A percentile compares a stretch with the other conserved stretches of the same genome.
phyloP scores from a whole-genome alignment of 2,113 vertebrate species.

The Gymnarchus niloticus region DNA sequence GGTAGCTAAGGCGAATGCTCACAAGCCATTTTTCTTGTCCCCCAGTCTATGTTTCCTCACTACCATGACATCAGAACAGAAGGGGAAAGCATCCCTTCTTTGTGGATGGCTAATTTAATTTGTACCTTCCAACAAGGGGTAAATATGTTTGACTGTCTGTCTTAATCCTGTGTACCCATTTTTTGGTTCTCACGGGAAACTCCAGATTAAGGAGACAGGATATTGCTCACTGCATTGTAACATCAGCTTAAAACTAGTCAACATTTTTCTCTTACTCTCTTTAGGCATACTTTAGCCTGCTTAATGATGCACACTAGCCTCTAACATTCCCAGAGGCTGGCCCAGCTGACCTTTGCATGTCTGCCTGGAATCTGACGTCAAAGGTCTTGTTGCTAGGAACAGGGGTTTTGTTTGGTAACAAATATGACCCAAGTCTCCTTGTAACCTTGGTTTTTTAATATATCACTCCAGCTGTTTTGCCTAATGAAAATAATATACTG shows the following conservation, averaged over 20 bases:
- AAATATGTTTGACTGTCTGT: slow-evolving; percentile 97
- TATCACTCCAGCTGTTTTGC: neutral
- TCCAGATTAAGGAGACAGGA: slow-evolving; percentile 69
- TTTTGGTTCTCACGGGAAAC: slow-evolving; percentile 97
- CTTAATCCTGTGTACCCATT: slow-evolving; percentile 72
- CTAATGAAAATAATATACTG: neutral
- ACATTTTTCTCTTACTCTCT: slow-evolving; percentile 77
- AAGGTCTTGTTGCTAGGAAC: slow-evolving; percentile 75
- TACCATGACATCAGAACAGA: slow-evolving; percentile 99
- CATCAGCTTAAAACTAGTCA: slow-evolving; percentile 87
- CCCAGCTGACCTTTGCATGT: slow-evolving; percentile 80
- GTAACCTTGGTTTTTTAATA: slow-evolving; percentile 15
- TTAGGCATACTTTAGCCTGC: slow-evolving; percentile 76
- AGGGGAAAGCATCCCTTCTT: slow-evolving; percentile 97
- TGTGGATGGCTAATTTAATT: slow-evolving; percentile 97
- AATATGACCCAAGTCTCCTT: slow-evolving; percentile 60
- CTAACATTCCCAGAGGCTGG: slow-evolving; percentile 68
- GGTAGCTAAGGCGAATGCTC: slow-evolving; percentile 85
- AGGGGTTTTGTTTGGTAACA: slow-evolving; percentile 76
- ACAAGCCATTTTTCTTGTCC: slow-evolving; percentile 82
- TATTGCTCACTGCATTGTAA: slow-evolving; percentile 75
- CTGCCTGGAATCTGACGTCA: slow-evolving; percentile 79
- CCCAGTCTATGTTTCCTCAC: slow-evolving; percentile 81
- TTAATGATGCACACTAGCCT: slow-evolving; percentile 64
- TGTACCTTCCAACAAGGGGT: slow-evolving; percentile 97